A percentile compares a stretch with the other conserved stretches of the same genome.
phyloP scores from a whole-genome alignment of 2,797 vertebrate genomes.

The Rhodeus uyekii region DNA sequence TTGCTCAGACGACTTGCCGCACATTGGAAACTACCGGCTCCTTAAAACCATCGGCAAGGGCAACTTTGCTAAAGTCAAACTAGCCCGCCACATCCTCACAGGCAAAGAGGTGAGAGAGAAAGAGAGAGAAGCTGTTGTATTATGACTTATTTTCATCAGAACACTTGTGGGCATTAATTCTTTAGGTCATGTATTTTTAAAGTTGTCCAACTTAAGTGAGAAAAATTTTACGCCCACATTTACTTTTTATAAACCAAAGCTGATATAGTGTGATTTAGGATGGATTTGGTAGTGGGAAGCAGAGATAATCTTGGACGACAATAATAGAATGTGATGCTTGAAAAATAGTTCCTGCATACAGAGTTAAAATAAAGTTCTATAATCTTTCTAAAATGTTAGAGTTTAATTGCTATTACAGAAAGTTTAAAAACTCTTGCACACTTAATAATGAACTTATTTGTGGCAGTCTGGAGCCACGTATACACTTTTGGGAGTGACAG shows the following conservation, averaged over 20 bases:
- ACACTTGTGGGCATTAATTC: neutral
- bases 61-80: conserved; percentile 94
- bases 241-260: conserved; percentile 39
- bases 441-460: neutral
- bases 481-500: neutral
- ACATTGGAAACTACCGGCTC: conserved; percentile 91
- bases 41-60: conserved; percentile 94
- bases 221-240: conserved; percentile 16
- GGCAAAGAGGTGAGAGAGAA: conserved; percentile 83
- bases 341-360: neutral
- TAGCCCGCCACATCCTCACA: conserved; percentile 89
- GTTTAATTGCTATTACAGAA: neutral
- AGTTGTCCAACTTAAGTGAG: conserved; percentile 19
- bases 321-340: neutral
- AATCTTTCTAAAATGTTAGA: too few relatives aligned
- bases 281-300: neutral
- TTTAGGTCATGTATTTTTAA: conserved; percentile 16
- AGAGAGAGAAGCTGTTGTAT: neutral
- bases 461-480: neutral
- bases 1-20: conserved; percentile 88
- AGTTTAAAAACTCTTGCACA: neutral
- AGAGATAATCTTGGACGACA: conserved; percentile 1
- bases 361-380: neutral
- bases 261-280: conserved; percentile 2
- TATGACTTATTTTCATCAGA: neutral